Evolutionary conservation across 1,140 invertebrate species (phyloP).

Genomic region (Wiebesia pumilae): DNA sequence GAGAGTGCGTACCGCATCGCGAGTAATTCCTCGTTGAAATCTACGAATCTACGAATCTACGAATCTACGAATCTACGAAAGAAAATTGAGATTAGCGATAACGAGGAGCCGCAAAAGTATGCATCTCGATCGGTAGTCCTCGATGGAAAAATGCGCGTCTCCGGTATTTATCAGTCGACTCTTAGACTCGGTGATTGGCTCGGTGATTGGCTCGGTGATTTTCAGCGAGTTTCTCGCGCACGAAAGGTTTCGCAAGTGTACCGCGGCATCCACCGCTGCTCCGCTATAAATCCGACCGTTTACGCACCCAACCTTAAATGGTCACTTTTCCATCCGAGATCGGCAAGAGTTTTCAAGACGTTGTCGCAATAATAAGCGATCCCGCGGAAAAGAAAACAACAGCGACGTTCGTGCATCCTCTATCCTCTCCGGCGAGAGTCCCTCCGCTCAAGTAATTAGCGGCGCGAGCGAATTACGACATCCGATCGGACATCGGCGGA

Average conservation of each 20-base stretch:
- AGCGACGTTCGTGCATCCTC: background rate
- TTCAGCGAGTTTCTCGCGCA: background rate
- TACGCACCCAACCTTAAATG: constrained; percentile 1
- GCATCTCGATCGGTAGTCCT: background rate
- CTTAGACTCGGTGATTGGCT: background rate
- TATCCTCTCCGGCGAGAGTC: background rate
- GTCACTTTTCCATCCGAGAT: constrained; percentile 18
- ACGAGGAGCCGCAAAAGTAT: background rate
- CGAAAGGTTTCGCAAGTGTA: background rate
- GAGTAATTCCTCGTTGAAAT: background rate
- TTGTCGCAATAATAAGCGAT: background rate
- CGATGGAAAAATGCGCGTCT: background rate
- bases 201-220: background rate
- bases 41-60: background rate
- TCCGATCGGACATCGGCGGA: background rate
- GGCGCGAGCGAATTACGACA: constrained; percentile 24
- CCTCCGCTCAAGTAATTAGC: constrained; percentile 2
- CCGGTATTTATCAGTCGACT: background rate
- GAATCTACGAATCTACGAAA: background rate
- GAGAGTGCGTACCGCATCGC: too few relatives aligned
- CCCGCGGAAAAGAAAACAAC: background rate
- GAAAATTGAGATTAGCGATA: background rate
- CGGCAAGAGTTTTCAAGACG: background rate
- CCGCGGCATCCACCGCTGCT: background rate
- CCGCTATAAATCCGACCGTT: background rate